Evolutionary conservation across 2,888 invertebrate species (phyloP).

Genomic region (Herminia tarsipennalis): DNA sequence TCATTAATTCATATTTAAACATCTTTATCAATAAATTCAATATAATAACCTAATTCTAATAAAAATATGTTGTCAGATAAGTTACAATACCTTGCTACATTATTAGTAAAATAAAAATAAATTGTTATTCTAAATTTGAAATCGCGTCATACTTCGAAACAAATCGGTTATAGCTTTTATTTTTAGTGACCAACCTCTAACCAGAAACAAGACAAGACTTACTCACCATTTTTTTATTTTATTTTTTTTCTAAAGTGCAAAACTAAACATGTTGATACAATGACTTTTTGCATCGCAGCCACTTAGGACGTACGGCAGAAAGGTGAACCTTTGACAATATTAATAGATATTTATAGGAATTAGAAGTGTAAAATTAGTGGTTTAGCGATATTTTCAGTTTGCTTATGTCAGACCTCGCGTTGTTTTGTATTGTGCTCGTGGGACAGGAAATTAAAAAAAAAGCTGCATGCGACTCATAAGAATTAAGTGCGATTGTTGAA

Average conservation of each 20-base stretch:
- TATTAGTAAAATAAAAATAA: background rate
- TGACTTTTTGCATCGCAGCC: conserved; percentile 81
- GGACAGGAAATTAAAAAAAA: conserved; percentile 22
- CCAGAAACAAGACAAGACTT: conserved; percentile 13
- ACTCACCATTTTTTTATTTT: conserved; percentile 20
- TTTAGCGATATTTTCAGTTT: conserved; percentile 42
- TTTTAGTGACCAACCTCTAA: conserved; percentile 4
- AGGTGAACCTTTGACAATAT: conserved; percentile 68
- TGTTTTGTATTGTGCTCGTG: conserved; percentile 37
- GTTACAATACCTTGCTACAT: too few relatives aligned
- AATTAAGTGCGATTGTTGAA: conserved; percentile 14
- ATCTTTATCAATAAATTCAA: too few relatives aligned
- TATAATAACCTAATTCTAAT: too few relatives aligned
- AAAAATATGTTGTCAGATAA: too few relatives aligned
- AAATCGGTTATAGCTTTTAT: background rate
- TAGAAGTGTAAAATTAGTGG: conserved; percentile 44
- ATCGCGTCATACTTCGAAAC: background rate
- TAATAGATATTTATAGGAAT: conserved; percentile 44
- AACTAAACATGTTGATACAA: conserved; percentile 51
- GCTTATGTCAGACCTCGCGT: conserved; percentile 43
- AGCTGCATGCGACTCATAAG: conserved; percentile 12
- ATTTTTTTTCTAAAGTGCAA: conserved; percentile 27
- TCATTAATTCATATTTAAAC: too few relatives aligned
- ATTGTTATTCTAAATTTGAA: background rate
- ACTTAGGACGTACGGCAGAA: conserved; percentile 81